Evolutionary conservation across 2,888 invertebrate genomes (phyloP), one percentile per base, ranked within the genome.

Genomic region (Thecophora atra): DNA sequence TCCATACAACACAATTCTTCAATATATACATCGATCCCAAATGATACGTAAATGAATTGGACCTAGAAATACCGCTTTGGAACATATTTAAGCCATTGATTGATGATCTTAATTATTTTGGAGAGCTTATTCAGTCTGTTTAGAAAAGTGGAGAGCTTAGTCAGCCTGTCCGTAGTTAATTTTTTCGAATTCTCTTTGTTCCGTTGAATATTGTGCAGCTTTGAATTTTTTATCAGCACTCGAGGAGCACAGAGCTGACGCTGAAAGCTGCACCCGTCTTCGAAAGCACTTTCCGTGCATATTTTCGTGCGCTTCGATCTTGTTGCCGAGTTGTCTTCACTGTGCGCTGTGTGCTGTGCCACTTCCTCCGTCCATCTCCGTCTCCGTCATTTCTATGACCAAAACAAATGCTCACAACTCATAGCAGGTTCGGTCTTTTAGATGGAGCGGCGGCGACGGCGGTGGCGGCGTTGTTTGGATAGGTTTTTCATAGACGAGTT

Each of bases 211-310:
- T 60, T 17, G 24, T 47, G 51, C n/a, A 21, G 67, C 56, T 56
- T 67, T 68, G 47, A 68, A 68, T 68, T 58, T 68, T 68, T 68
- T 58, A 68, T 68, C 58, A 68, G 58, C 42, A 56, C 54, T 21
- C 54, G 6, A 17, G 15, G 47, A n/a, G 47, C 47, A 47, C 15
- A 24, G 2, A 19, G 17, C 13, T 15, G 44, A 56, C 6, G 44
- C 8, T 2, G 42, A 11, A 68, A 17, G 19, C 56, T 44, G 19
- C 58, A 17, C 52, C 42, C 5, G 24, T 47, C 37, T 47, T 47
- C 47, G 37, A 11, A 37, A 37, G 65, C 8, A 24, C 42, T 21
- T 54, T 67, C 30, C 37, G 54, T 52, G 66, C 66, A 66, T 66
- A 30, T 54, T 54, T 54, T 67, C 56, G 28, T 37, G 1, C 52